Evolutionary conservation across 1,140 invertebrate genomes (phyloP), one percentile per base, ranked within the genome.

Genomic region (Philopotamus ludificatus): DNA sequence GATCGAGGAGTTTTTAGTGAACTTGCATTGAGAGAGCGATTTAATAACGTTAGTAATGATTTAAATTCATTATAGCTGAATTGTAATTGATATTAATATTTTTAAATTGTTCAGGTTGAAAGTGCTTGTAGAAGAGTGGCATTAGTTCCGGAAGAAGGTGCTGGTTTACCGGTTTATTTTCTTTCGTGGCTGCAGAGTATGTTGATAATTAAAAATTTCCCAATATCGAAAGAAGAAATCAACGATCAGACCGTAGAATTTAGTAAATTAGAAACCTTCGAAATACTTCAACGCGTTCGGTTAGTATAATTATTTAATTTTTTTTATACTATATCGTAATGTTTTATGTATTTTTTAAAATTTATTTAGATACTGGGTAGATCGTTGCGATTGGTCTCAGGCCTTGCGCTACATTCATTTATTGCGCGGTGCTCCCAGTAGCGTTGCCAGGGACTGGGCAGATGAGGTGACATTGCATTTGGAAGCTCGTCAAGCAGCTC

Each of bases 401-500:
- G 91, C 94, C 0, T 77, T 98, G 0, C 86, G 89, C 53, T 97
- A 96, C 76, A 89, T 97, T 82, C 95, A 95, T 74, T 84, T 97
- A 41, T 77, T 98, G 20, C 84, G 88, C 72, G 95, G 95, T 18
- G 92, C 92, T 20, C 83, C 95, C 0, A 82, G 89, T 7, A 82
- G 83, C n/a, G 85, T 95, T 2, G 92, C 95, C 1, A 77, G 75
- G 42, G 88, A 92, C 70, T 99, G 95, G 95, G 86, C 95, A 70
- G 85, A 88, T 63, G 94, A 97, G 72, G 85, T 91, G 0, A 84
- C 88, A 55, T 81, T 91, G 15, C 84, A 93, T 68, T 80, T 98
- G 63, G 96, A 98, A 80, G 89, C 93, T n/a, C 84, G 90, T 73
- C 94, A 96, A 77, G 92, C 93, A 20, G 90, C 94, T 15, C 86